Evolutionary conservation across 2,113 vertebrate genomes (phyloP).

Genomic region (Neopipo cinnamomea): DNA sequence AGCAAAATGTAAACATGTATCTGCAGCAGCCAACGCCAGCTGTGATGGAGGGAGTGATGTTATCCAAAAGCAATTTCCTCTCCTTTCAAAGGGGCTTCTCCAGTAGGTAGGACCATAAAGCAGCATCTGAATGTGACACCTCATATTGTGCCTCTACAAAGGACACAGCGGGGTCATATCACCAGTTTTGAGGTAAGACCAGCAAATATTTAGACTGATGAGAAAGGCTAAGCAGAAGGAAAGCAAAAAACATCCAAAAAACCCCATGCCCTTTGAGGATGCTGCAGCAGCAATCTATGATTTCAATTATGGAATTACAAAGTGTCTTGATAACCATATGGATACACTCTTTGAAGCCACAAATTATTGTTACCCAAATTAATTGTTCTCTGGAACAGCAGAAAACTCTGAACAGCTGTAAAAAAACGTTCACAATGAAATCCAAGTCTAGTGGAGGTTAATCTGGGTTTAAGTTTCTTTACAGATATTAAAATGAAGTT

Average conservation of each 20-base stretch:
- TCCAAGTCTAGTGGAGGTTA: neutral
- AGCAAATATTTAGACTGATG: neutral
- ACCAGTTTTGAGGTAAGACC: neutral
- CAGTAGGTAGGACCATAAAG: neutral
- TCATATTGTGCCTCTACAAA: neutral
- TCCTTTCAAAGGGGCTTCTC: conserved; percentile 37
- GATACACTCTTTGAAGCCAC: neutral
- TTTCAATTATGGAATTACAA: conserved; percentile 11
- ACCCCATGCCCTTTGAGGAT: neutral
- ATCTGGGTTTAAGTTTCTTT: neutral
- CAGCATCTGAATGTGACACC: neutral
- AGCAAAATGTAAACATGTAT: conserved; percentile 24
- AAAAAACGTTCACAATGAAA: neutral
- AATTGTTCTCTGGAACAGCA: conserved; percentile 9
- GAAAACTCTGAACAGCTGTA: conserved; percentile 34
- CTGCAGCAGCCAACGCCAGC: conserved; percentile 36
- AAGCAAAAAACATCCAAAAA: neutral
- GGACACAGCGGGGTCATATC: neutral
- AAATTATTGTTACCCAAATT: conserved; percentile 22
- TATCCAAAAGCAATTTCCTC: conserved; percentile 54
- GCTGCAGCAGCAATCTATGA: neutral
- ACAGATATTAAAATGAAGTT: neutral
- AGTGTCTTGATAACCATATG: neutral
- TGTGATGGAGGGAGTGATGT: neutral
- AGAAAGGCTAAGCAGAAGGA: neutral